Evolutionary conservation across 2,113 vertebrate species (phyloP).

Genomic region (Strigops habroptila): DNA sequence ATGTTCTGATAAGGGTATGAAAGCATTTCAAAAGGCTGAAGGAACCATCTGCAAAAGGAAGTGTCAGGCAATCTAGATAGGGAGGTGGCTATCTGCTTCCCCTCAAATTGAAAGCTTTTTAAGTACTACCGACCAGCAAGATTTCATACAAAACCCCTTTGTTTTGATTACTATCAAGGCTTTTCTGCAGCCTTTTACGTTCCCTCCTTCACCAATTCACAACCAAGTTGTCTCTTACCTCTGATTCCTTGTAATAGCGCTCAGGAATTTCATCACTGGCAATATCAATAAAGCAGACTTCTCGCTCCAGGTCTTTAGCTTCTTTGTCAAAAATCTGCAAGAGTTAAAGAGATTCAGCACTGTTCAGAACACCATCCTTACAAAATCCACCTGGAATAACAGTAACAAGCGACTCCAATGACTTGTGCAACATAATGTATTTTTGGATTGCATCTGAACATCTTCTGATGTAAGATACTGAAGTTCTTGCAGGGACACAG

Average conservation of each 20-base stretch:
- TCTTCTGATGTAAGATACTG: not conserved
- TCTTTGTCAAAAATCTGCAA: constrained; percentile 94
- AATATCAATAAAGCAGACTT: constrained; percentile 95
- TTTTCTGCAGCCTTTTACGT: not conserved
- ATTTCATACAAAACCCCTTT: not conserved
- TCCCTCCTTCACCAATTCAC: not conserved
- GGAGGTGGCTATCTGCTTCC: not conserved
- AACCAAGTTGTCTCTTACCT: constrained; percentile 75
- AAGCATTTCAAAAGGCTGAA: not conserved
- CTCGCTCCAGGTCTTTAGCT: constrained; percentile 90
- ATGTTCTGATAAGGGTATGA: not conserved
- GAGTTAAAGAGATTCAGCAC: not conserved
- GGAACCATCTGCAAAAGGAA: not conserved
- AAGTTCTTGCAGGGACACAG: not conserved
- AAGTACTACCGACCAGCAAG: not conserved
- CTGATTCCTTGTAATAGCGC: constrained; percentile 96
- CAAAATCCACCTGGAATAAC: not conserved
- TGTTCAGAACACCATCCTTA: not conserved
- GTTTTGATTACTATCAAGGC: not conserved
- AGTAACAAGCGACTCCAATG: not conserved
- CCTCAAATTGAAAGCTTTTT: not conserved
- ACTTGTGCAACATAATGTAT: not conserved
- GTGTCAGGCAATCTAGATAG: not conserved
- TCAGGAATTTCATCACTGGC: constrained; percentile 97
- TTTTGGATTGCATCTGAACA: not conserved